Evolutionary conservation across 2,797 vertebrate species (phyloP).

Genomic region (Carduelis carduelis): DNA sequence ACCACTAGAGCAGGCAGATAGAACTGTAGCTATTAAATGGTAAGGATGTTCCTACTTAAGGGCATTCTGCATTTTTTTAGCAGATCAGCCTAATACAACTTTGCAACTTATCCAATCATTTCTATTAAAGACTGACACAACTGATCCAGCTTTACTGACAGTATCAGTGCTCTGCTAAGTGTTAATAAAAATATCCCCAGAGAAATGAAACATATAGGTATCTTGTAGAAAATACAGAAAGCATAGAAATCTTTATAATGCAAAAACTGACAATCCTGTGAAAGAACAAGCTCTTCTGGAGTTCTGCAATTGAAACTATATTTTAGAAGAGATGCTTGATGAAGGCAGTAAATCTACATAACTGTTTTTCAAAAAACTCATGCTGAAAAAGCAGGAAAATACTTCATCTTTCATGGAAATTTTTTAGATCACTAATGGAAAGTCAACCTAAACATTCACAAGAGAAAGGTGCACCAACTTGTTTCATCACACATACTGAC

Average conservation of each 20-base stretch:
- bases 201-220: neutral
- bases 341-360: neutral
- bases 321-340: neutral
- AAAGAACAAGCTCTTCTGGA: neutral
- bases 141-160: slow-evolving; percentile 15
- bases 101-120: neutral
- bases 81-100: neutral
- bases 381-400: neutral
- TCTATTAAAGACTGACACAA: neutral
- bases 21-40: neutral
- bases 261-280: neutral
- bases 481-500: neutral
- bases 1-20: neutral
- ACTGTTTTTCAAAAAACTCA: neutral
- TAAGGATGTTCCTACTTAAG: neutral
- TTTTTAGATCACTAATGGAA: neutral
- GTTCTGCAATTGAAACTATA: neutral
- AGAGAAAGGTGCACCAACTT: neutral
- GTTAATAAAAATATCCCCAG: neutral
- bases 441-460: neutral
- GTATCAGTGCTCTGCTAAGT: neutral
- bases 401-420: neutral
- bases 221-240: neutral
- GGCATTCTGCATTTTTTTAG: neutral
- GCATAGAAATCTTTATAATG: neutral